phyloP scores from a whole-genome alignment of 2,797 vertebrate genomes.

The Falco peregrinus region DNA sequence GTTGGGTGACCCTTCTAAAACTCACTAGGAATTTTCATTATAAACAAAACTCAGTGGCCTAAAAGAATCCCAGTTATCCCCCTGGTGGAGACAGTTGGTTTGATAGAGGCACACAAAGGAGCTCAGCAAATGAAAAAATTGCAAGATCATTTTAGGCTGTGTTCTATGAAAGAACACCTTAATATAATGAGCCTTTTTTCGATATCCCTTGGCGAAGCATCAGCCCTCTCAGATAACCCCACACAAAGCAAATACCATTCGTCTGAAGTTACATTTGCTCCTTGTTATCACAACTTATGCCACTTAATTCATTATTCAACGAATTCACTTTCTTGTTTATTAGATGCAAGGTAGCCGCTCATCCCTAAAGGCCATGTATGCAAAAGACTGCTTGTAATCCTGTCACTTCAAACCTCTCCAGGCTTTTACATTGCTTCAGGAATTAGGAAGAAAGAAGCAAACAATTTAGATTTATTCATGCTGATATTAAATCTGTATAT shows the following conservation, averaged over 20 bases:
- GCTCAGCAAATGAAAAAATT: slow-evolving; percentile 65
- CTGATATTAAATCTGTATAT: slow-evolving; percentile 78
- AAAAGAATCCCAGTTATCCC: slow-evolving; percentile 68
- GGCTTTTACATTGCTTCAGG: slow-evolving; percentile 80
- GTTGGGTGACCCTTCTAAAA: slow-evolving; percentile 81
- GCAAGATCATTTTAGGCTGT: slow-evolving; percentile 79
- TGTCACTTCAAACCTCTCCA: slow-evolving; percentile 83
- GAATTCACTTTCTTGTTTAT: slow-evolving; percentile 86
- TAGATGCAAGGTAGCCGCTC: slow-evolving; percentile 83
- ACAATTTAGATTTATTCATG: slow-evolving; percentile 82
- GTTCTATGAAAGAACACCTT: slow-evolving; percentile 80
- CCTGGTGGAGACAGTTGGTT: slow-evolving; percentile 70
- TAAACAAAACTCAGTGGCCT: slow-evolving; percentile 70
- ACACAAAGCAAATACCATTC: slow-evolving; percentile 81
- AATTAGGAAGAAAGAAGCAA: slow-evolving; percentile 81
- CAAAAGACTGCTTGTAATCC: slow-evolving; percentile 85
- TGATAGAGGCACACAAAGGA: slow-evolving; percentile 76
- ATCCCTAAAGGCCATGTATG: slow-evolving; percentile 85
- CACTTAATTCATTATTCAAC: slow-evolving; percentile 85
- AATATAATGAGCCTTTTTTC: slow-evolving; percentile 81
- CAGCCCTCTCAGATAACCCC: slow-evolving; percentile 79
- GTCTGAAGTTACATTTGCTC: slow-evolving; percentile 84
- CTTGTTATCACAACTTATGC: slow-evolving; percentile 84
- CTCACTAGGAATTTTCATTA: slow-evolving; percentile 78
- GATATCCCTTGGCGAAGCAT: slow-evolving; percentile 76